Evolutionary conservation across 2,888 invertebrate species (phyloP).

Genomic region (Metalampra italica): DNA sequence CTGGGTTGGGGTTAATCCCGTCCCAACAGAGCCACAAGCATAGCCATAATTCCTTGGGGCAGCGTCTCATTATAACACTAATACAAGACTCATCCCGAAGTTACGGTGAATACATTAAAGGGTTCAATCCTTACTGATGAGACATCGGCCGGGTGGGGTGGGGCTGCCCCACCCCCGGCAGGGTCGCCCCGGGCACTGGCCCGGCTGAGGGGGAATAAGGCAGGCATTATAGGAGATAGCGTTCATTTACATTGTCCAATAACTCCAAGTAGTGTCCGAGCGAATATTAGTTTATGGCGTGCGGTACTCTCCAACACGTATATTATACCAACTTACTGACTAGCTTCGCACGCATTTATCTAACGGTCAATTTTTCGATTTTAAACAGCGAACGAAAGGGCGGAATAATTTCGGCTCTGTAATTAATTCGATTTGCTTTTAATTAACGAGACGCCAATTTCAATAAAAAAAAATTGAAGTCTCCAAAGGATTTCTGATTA

Average conservation of each 20-base stretch:
- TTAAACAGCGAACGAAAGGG: constrained; percentile 36
- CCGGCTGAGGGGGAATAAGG: constrained; percentile 64
- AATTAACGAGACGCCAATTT: constrained; percentile 72
- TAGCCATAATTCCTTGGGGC: constrained; percentile 76
- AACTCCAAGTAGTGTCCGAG: constrained; percentile 78
- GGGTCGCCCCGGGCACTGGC: constrained; percentile 63
- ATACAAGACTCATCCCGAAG: constrained; percentile 79
- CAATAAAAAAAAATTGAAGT: constrained; percentile 59
- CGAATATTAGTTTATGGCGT: constrained; percentile 75
- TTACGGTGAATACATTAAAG: constrained; percentile 79
- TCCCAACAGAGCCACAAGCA: constrained; percentile 65
- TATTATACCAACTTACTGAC: constrained; percentile 19
- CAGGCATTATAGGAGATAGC: constrained; percentile 78
- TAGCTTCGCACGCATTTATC: constrained; percentile 18
- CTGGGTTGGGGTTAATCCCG: constrained; percentile 69
- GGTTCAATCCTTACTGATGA: constrained; percentile 79
- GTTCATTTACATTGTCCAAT: constrained; percentile 80
- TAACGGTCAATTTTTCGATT: constrained; percentile 29
- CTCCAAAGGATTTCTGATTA: constrained; percentile 66
- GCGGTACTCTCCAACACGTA: constrained; percentile 39
- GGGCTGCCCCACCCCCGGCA: constrained; percentile 42
- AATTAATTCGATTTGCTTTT: constrained; percentile 73
- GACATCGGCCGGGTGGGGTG: constrained; percentile 68
- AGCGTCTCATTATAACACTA: constrained; percentile 78
- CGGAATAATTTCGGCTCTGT: constrained; percentile 59